Conservation (phyloP, 2,797 vertebrate species). For the Eospalax fontanierii region DNA sequence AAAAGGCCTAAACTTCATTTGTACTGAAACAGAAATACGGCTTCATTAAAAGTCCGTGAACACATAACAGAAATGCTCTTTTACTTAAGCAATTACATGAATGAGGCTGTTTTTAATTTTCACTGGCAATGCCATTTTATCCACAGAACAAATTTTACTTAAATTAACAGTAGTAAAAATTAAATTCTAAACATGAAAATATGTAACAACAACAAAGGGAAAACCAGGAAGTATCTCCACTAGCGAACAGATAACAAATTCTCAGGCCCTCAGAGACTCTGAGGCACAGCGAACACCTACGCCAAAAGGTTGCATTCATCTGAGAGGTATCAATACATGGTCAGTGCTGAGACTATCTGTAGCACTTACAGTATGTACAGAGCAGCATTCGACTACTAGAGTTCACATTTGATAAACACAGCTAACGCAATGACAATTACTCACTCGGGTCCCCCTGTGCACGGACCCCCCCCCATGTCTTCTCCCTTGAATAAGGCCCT, state of each 20-base stretch:
- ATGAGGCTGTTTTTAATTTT: conserved; percentile 80
- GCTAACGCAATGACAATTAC: conserved; percentile 64
- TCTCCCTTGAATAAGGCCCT: conserved; percentile 66
- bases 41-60: conserved; percentile 85
- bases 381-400: conserved; percentile 86
- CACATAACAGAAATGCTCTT: conserved; percentile 83
- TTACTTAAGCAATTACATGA: conserved; percentile 85
- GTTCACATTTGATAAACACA: conserved; percentile 82
- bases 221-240: conserved; percentile 83
- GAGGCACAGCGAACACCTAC: conserved; percentile 73
- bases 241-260: conserved; percentile 77
- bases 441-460: conserved; percentile 27
- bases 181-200: conserved; percentile 82
- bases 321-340: conserved; percentile 85
- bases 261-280: conserved; percentile 75
- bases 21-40: conserved; percentile 88
- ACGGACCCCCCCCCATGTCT: conserved; percentile 51
- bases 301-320: conserved; percentile 73
- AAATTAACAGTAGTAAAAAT: conserved; percentile 84
- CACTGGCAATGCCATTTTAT: conserved; percentile 80
- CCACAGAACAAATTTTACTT: conserved; percentile 85
- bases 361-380: conserved; percentile 87
- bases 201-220: conserved; percentile 52
- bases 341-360: conserved; percentile 83
- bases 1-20: conserved; percentile 87